These are phyloP conservation scores for Eucera pruinosa DNA, from an alignment of 2,888 invertebrate genomes.

Conservation along the genomic window DNA sequence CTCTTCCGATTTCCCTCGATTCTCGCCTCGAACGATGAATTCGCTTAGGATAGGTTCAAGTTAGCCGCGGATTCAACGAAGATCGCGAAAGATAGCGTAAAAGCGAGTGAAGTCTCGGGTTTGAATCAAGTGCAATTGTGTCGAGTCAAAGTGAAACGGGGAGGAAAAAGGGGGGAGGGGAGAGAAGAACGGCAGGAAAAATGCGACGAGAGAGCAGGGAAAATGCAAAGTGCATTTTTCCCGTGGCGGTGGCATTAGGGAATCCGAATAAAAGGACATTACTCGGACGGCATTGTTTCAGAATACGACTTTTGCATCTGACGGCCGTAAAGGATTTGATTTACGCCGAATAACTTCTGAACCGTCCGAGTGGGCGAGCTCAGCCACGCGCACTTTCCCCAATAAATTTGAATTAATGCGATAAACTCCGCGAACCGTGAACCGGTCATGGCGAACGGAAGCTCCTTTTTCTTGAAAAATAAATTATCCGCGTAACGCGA, in stretches of 20 bases:
- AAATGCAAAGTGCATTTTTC: conserved; percentile 56
- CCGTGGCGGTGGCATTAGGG: conserved; percentile 35
- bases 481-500: conserved; percentile 45
- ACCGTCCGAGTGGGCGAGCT: conserved; percentile 24
- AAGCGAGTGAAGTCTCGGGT: too few species aligned
- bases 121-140: background rate
- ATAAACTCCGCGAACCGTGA: conserved; percentile 44
- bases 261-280: conserved; percentile 40
- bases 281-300: conserved; percentile 56
- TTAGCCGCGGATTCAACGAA: conserved; percentile 1
- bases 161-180: background rate
- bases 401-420: conserved; percentile 58
- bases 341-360: conserved; percentile 58
- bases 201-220: conserved; percentile 1
- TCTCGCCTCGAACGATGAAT: conserved; percentile 14
- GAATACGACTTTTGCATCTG: conserved; percentile 46
- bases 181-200: background rate
- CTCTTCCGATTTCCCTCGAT: conserved; percentile 34
- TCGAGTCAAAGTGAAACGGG: background rate
- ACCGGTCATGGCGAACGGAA: conserved; percentile 18
- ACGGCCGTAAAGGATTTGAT: conserved; percentile 54
- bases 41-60: conserved; percentile 16
- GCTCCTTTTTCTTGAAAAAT: conserved; percentile 45
- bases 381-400: conserved; percentile 35
- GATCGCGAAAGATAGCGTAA: too few species aligned